Conservation (phyloP, 1,140 invertebrate species). For the Eurosta solidaginis region DNA sequence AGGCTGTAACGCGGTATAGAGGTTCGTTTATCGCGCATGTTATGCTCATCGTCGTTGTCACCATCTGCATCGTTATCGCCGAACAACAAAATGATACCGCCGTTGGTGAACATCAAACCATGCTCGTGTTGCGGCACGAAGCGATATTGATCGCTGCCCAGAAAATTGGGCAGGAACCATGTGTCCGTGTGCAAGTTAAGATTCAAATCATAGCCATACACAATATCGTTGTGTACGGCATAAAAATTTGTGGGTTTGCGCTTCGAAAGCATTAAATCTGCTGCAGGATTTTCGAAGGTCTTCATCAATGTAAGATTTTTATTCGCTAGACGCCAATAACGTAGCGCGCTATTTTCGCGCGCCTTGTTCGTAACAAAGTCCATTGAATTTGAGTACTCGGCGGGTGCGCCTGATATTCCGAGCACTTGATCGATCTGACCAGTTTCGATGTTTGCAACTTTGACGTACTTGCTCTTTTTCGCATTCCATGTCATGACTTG, state of each 20-base stretch:
- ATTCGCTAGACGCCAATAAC: not conserved
- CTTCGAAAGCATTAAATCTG: not conserved
- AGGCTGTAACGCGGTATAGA: not conserved
- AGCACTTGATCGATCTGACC: slow-evolving; percentile 44
- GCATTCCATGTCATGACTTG: slow-evolving; percentile 38
- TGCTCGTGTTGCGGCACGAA: not conserved
- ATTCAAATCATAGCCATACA: not conserved
- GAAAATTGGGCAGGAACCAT: not conserved
- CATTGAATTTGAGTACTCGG: not conserved
- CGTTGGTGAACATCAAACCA: slow-evolving; percentile 6
- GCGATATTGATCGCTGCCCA: not conserved
- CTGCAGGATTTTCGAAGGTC: not conserved
- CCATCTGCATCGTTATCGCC: not conserved
- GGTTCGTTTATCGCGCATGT: not conserved
- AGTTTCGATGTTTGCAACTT: slow-evolving; percentile 38
- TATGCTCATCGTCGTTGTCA: not conserved
- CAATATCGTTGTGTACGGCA: not conserved
- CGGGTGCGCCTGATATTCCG: not conserved
- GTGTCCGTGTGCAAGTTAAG: not conserved
- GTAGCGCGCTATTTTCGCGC: not conserved
- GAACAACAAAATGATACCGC: not conserved
- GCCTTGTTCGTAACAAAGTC: not conserved
- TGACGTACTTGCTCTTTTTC: slow-evolving; percentile 9
- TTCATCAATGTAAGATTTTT: not conserved
- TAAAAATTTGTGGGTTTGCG: not conserved